Base-by-base conservation (phyloP, 2,113 vertebrate genomes). In the Cyprinus carpio region DNA sequence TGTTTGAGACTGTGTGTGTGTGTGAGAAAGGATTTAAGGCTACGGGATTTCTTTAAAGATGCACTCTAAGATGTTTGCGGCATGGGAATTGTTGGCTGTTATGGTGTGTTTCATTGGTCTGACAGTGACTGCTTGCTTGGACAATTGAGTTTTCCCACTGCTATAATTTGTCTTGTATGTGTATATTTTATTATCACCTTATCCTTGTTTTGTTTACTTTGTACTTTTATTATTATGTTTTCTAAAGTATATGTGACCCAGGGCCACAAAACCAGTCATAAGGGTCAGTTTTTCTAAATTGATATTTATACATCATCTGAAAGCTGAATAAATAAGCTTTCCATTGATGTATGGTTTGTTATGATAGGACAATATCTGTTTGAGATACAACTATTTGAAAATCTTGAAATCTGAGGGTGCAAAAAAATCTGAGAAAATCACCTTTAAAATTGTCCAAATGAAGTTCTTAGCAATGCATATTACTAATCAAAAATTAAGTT, bases 1-100 rank as follows among this genome's bases (percentile, higher is more conserved):
- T 60, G 72, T 56, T 43, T 62, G 85, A 46, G 58, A 46, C 31
- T 81, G 18, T 86, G 23, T 74, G 78, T 86, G 76, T 81, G 27
- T 75, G 72, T 79, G 40, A 60, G 27, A 34, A 15, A 43, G 82
- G 10, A 31, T 34, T 34, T 25, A 62, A 43, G 27, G 74, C 72
- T 81, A 29, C 25, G 20, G 40, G 58, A 81, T 46, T 81, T 49
- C 31, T 64, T 81, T 79, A 79, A 80, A 80, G 77, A 23, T 80
- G 77, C 56, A 80, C 77, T 80, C 31, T 3, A 54, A n/a, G 54
- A 37, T 29, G 16, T 58, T 69, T 69, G 29, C 3, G 3, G 16
- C 29, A 69, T 34, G 16, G 65, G 29, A 64, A 25, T 64, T 15
- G 60, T 4, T 62, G 58, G n/a, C 29, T 31, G 27, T 16, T 29